Base-by-base conservation (phyloP, 2,113 vertebrate genomes). In the Scomber japonicus region DNA sequence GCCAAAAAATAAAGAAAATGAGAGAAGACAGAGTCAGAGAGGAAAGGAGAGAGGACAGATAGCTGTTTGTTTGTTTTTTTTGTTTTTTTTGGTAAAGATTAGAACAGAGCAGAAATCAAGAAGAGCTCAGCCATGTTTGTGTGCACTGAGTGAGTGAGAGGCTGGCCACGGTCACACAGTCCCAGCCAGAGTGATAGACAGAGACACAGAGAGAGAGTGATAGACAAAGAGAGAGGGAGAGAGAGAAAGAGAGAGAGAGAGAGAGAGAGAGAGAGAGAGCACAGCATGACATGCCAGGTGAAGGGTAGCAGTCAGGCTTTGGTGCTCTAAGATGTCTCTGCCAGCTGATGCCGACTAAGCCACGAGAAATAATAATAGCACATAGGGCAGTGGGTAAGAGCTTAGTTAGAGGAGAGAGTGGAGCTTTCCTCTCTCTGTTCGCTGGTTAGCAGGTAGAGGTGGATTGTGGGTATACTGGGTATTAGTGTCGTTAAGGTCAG, bases 341-440 rank as follows among this genome's bases (percentile, higher is more conserved):
- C 83, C 87, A 88, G 88, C 89, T 88, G 90, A 88, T 83, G 76
- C 75, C 40, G 48, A 86, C 87, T 68, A 82, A 89, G 87, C 88
- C 89, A 74, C 62, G 24, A 73, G 82, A 80, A 90, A 79, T 86
- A 84, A 92, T 81, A 81, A 88, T 51, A 88, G 90, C 87, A 86
- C 61, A 87, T 71, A 90, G 57, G 77, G 81, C 78, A 78, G 84
- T 54, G 65, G 75, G 75, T 71, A 77, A 80, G 76, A 88, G 89
- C 84, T 86, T 40, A 82, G 81, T 82, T 63, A 74, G 83, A 79
- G 59, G 53, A 49, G 49, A 80, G 64, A 60, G 57, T 51, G 61
- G 76, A 73, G 75, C 75, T 21, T 27, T 30, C 63, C 80, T 82
- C 79, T 73, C 75, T 76, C 35, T 11, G 11, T 19, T n/a, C 45